These are phyloP conservation scores for Kryptopterus vitreolus DNA, from an alignment of 2,797 vertebrate genomes.

Conservation along the genomic window DNA sequence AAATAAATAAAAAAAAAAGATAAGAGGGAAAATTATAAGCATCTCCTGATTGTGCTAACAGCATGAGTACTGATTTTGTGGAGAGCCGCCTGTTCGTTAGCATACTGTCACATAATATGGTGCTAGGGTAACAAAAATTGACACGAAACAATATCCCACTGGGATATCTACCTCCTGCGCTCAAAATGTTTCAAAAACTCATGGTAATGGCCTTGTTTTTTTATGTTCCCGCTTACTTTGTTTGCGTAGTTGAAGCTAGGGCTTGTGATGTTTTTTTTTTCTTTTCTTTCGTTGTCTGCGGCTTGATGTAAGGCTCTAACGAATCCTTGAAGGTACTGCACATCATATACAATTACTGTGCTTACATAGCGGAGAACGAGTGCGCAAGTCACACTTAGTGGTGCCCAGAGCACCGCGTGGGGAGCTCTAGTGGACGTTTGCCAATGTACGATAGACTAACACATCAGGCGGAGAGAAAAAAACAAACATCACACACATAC, in stretches of 20 bases:
- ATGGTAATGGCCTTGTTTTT: slow-evolving; percentile 52
- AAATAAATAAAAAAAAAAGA: slow-evolving; percentile 45
- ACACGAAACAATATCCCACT: slow-evolving; percentile 49
- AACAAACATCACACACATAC: slow-evolving; percentile 4
- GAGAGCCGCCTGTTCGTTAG: slow-evolving; percentile 39
- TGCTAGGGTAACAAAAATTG: slow-evolving; percentile 42
- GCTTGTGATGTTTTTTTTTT: slow-evolving; percentile 22
- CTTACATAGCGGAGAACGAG: slow-evolving; percentile 58
- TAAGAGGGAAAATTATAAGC: slow-evolving; percentile 54
- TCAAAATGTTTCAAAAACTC: slow-evolving; percentile 56
- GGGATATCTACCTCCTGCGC: slow-evolving; percentile 57
- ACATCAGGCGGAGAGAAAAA: slow-evolving; percentile 45
- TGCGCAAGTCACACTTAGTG: slow-evolving; percentile 36
- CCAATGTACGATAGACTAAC: slow-evolving; percentile 39
- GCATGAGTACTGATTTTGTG: slow-evolving; percentile 50
- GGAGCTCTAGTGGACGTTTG: slow-evolving; percentile 41
- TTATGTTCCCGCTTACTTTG: slow-evolving; percentile 32
- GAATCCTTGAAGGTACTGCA: slow-evolving; percentile 63
- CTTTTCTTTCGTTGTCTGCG: slow-evolving; percentile 39
- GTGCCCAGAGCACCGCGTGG: slow-evolving; percentile 6
- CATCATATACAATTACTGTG: slow-evolving; percentile 63
- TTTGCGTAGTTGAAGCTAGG: slow-evolving; percentile 38
- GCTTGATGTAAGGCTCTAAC: slow-evolving; percentile 63
- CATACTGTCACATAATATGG: slow-evolving; percentile 47
- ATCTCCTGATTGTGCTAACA: slow-evolving; percentile 45